Evolutionary conservation across 2,113 vertebrate genomes (phyloP), one percentile per base, ranked within the genome.

Genomic region (Campylomormyrus numenius): DNA sequence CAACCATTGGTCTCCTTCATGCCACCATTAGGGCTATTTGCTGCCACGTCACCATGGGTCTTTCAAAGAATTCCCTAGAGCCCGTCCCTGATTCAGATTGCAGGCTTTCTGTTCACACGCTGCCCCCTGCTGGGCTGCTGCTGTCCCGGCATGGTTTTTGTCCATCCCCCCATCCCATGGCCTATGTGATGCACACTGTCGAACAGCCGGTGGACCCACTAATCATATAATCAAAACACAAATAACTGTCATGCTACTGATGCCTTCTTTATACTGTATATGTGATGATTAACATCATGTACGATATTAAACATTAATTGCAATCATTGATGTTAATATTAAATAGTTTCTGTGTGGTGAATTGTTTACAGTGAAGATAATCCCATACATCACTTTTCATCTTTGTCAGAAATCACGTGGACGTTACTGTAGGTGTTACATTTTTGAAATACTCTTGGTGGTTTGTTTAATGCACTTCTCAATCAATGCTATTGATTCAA

Each of bases 401-500:
- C n/a, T 19, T 53, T 53, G 11, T 52, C 48, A 35, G 50, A 35
- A 53, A 87, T 87, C 27, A 19, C 31, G 13, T 17, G 49, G 27
- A 17, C 50, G 31, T 27, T 87, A 87, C 84, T 89, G 77, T 15
- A 49, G 52, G 11, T 88, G 90, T 91, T 89, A 91, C 88, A 50
- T 89, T 87, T 84, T 5, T 85, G 1, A 90, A 88, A 53, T 83
- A 85, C 39, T 90, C 56, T 92, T 70, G 50, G 62, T 50, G 87
- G 90, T 89, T 93, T 92, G 89, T 92, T 92, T 93, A 93, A 93
- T 93, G 92, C 89, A 88, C 56, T 83, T 7, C 89, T 58, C 90
- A 90, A 89, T 93, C 93, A 91, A 93, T 93, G 85, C 50, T 92
- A 93, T 93, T 77, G 93, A 93, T 93, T 87, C 17, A 15, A 70